A percentile compares a stretch with the other conserved stretches of the same genome.
Evolutionary conservation across 2,797 vertebrate genomes (phyloP).

Genomic region (Malurus leucopterus): DNA sequence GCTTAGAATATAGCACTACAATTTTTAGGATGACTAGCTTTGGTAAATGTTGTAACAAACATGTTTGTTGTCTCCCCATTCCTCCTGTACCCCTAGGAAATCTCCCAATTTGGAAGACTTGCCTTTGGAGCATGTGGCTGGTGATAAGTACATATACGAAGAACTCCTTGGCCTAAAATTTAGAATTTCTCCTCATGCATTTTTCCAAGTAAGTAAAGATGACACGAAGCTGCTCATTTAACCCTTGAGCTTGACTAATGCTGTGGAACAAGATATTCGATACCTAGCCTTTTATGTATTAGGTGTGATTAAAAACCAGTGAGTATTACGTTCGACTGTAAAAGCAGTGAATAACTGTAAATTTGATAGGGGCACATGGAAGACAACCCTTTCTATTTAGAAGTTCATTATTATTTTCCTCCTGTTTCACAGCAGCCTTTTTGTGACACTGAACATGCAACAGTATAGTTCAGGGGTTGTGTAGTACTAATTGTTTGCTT

Average conservation of each 20-base stretch:
- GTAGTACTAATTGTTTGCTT: background rate
- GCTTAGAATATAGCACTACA: background rate
- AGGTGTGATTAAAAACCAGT: background rate
- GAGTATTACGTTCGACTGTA: background rate
- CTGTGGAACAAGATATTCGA: background rate
- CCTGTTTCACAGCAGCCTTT: background rate
- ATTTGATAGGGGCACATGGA: background rate
- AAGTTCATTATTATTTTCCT: background rate
- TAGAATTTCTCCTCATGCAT: slow-evolving; percentile 93
- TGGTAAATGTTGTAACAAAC: background rate
- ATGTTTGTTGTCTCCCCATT: rapidly evolving
- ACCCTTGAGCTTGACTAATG: background rate
- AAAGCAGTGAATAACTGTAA: background rate
- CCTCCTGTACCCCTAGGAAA: slow-evolving; percentile 68
- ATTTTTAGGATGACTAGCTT: background rate
- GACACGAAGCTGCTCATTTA: background rate
- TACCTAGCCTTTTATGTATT: background rate
- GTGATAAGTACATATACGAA: slow-evolving; percentile 87
- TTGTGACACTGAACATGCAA: background rate
- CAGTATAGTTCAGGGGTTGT: background rate
- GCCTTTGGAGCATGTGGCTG: slow-evolving; percentile 86
- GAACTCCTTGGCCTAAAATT: slow-evolving; percentile 92
- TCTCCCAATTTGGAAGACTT: slow-evolving; percentile 87
- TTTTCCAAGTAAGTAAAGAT: slow-evolving; percentile 93
- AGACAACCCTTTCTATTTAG: background rate